Evolutionary conservation across 2,797 vertebrate genomes (phyloP), one percentile per base, ranked within the genome.

Genomic region (Bradypus variegatus): DNA sequence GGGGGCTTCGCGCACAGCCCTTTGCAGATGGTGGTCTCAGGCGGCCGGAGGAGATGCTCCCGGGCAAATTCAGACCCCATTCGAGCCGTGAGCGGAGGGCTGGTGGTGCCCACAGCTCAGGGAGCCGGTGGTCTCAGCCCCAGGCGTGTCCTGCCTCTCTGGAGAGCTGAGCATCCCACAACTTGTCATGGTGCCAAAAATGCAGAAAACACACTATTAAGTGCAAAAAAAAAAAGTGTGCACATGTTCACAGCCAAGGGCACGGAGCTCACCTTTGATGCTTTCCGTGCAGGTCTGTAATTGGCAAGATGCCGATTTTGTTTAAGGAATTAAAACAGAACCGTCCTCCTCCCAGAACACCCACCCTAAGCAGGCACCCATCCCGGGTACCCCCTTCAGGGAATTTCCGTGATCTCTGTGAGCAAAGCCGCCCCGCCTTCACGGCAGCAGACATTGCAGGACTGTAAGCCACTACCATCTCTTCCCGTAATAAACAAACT

Each of bases 401-500:
- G 88, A 62, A 80, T 91, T 96, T 97, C 96, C 96, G 94, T 80
- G 89, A 86, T 9, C 58, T 55, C 69, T 31, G 79, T 62, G 95
- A 96, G 94, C 79, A 96, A 95, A 93, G 50, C 86, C 73, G 80
- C 95, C 95, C 83, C 95, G 88, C 89, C 94, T 96, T 95, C 95
- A 94, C 88, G 81, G 87, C 77, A 94, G 94, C 94, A 94, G 94
- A 93, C 95, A 95, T 96, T 96, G 96, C 96, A 95, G 94, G 92
- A 87, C 88, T 89, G 36, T 48, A 89, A 94, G 95, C 96, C 94
- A 93, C 91, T 94, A 89, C 96, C 96, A 85, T 95, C 96, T 96
- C 96, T 95, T 96, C 96, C 96, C 95, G 96, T 97, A 95, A 94
- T 93, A 96, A 97, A 97, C 95, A 96, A 82, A 94, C 93, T 96